These are phyloP conservation scores for Centruroides vittatus DNA, from an alignment of 1,140 invertebrate species.

Conservation along the genomic window DNA sequence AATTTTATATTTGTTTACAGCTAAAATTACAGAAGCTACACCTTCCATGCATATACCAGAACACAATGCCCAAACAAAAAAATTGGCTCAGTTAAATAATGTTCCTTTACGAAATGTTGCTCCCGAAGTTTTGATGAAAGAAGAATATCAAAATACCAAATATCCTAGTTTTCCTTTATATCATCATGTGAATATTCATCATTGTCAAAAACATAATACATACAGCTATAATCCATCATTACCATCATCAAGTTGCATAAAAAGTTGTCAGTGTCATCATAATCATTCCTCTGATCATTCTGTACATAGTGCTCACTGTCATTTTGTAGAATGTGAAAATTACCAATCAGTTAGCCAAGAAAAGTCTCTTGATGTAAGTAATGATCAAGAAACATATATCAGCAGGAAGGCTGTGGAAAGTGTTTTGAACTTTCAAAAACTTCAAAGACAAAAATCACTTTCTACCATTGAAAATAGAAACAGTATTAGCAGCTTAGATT, in stretches of 20 bases:
- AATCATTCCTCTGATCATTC: no score
- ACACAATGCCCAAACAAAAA: no score
- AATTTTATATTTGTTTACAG: no score
- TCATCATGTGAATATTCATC: neutral
- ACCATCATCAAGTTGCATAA: neutral
- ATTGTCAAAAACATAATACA: neutral
- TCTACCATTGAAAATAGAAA: slow-evolving; percentile 22
- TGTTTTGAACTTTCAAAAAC: slow-evolving; percentile 29
- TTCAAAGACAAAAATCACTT: slow-evolving; percentile 20
- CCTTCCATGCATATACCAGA: no score
- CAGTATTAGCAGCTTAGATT: slow-evolving; percentile 29
- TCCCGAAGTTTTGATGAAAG: no score
- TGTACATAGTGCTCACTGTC: neutral
- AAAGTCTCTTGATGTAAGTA: neutral
- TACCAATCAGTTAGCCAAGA: neutral
- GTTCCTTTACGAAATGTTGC: no score
- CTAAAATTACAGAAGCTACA: no score
- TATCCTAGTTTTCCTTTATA: no score
- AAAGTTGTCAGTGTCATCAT: neutral
- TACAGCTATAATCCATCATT: neutral
- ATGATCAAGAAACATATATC: slow-evolving; percentile 40
- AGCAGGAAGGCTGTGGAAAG: slow-evolving; percentile 39
- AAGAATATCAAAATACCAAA: no score
- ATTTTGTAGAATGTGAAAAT: neutral
- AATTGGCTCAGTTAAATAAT: no score